Evolutionary conservation across 1,140 invertebrate species (phyloP), one percentile per base, ranked within the genome.

Genomic region (Papilio dardanus): DNA sequence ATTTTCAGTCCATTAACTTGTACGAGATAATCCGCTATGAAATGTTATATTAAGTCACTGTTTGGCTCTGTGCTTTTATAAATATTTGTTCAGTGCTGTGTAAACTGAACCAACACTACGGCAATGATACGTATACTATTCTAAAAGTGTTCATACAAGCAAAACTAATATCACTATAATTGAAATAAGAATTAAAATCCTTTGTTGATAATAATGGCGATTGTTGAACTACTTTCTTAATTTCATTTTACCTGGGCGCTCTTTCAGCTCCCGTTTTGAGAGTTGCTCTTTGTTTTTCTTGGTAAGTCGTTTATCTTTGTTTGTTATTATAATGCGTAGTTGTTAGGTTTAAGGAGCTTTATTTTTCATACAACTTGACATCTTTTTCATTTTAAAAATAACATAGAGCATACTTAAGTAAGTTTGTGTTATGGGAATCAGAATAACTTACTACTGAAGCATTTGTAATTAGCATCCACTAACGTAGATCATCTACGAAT

Each of bases 191-290:
- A 30, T 66, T n/a, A 69, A 75, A 75, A 74, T 80, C 5, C 30
- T 33, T 6, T 73, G 46, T 31, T n/a, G 1, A 5, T 31, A 5
- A 37, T 5, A 31, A 1, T 28, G 12, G 24, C 73, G 14, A 46
- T 42, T 10, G 28, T 19, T 40, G 35, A 46, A n/a, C n/a, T 50
- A 68, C 71, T 66, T 73, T 21, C 28, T 62, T 77, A 75, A 77
- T 82, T 78, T 86, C 12, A 24, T 62, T 62, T n/a, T 62, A 77
- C 84, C 81, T 84, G 77, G 83, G 79, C 76, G 79, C 67, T 71
- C 40, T 80, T 77, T 83, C 82, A 86, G 86, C 88, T 90, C 79
- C 89, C 79, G 86, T 89, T 87, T 88, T 84, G 54, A 75, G 75
- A 82, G 73, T 80, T 76, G 75, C 79, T 83, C 79, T 87, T 87